Evolutionary conservation across 2,797 vertebrate species (phyloP).

Genomic region (Ambastaia sidthimunki): DNA sequence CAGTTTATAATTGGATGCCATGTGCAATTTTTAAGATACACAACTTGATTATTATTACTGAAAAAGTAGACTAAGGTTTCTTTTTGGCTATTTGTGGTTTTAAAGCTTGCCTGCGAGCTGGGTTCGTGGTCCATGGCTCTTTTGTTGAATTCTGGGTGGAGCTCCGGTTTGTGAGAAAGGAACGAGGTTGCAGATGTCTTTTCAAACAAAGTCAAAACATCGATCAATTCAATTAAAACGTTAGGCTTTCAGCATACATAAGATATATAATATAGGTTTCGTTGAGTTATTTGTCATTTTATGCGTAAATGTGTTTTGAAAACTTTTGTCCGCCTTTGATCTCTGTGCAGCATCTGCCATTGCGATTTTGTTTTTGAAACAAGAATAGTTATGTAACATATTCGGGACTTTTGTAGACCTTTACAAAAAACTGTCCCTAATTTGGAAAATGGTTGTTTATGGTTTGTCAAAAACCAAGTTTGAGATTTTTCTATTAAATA

Average conservation of each 20-base stretch:
- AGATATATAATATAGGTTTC: not conserved
- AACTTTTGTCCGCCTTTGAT: constrained; percentile 10
- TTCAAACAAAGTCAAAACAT: not conserved
- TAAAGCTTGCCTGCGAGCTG: constrained; percentile 12
- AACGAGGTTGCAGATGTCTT: not conserved
- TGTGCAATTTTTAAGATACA: not conserved
- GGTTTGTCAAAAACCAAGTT: not conserved
- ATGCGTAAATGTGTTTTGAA: not conserved
- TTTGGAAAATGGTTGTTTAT: not conserved
- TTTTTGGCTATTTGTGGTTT: not conserved
- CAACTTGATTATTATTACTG: no score
- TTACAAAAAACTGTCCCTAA: no score
- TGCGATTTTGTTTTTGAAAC: not conserved
- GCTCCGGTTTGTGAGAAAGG: constrained; percentile 25
- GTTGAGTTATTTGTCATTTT: not conserved
- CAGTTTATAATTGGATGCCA: not conserved
- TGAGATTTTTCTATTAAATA: not conserved
- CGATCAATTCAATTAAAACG: not conserved
- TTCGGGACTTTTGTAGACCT: not conserved
- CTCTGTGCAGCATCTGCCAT: not conserved
- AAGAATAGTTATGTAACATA: no score
- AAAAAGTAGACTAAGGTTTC: not conserved
- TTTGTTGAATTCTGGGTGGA: constrained; percentile 48
- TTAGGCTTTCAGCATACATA: not conserved
- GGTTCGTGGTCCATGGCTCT: constrained; percentile 19